These are phyloP conservation scores for Lophotis ruficrista DNA, from an alignment of 2,113 vertebrate species.

Conservation along the genomic window DNA sequence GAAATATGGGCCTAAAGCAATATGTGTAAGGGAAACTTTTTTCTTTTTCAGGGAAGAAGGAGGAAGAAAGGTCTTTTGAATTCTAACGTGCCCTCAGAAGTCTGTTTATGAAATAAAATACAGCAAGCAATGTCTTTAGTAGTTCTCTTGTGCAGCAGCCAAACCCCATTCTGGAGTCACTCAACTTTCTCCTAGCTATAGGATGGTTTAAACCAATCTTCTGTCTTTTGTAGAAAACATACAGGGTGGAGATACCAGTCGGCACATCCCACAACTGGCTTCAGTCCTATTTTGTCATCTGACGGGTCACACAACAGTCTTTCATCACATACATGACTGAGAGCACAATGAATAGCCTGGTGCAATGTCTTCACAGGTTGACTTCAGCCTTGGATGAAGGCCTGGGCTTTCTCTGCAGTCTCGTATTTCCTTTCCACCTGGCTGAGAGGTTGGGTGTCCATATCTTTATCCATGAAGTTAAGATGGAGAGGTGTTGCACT, in stretches of 20 bases:
- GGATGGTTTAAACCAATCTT: not conserved
- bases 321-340: accelerated
- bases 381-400: not conserved
- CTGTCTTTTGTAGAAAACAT: not conserved
- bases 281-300: not conserved
- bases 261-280: not conserved
- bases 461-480: not conserved
- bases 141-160: not conserved
- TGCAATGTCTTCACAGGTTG: not conserved
- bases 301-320: not conserved
- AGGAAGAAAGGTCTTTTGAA: constrained; percentile 17
- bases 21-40: not conserved
- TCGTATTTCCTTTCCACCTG: not conserved
- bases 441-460: not conserved
- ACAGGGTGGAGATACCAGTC: not conserved
- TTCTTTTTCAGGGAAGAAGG: not conserved
- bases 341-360: not conserved
- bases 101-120: constrained; percentile 9
- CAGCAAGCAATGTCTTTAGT: not conserved
- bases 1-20: constrained; percentile 26
- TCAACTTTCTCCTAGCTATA: not conserved
- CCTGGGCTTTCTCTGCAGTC: not conserved
- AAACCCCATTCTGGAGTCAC: not conserved
- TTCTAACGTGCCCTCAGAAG: not conserved
- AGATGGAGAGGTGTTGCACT: not conserved